Conservation (phyloP, 2,888 invertebrate species). For the Gymnoscelis rufifasciata region DNA sequence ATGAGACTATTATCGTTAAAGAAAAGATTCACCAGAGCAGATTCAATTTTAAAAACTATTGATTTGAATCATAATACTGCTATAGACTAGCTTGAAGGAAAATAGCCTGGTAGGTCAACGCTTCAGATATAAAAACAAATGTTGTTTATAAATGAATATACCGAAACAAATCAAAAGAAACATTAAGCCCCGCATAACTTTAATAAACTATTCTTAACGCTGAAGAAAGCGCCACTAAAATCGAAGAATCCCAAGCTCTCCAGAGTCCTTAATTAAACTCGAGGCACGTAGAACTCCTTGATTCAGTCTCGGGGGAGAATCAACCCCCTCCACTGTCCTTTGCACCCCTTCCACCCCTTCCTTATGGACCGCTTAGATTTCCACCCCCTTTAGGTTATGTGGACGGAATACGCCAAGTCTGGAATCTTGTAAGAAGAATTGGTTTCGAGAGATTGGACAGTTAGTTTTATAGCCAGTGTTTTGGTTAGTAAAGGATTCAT, state of each 20-base stretch:
- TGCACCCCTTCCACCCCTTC: conserved; percentile 63
- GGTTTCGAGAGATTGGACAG: conserved; percentile 71
- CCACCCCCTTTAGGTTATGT: conserved; percentile 68
- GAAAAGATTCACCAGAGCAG: too few species aligned
- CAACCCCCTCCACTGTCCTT: conserved; percentile 34
- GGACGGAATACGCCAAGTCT: conserved; percentile 73
- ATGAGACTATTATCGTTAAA: too few species aligned
- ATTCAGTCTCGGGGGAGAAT: conserved; percentile 66
- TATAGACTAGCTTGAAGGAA: too few species aligned
- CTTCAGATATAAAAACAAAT: too few species aligned
- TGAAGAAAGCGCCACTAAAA: conserved; percentile 73
- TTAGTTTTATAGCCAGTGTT: conserved; percentile 55
- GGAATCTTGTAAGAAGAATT: conserved; percentile 75
- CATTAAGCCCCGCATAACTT: conserved; percentile 26
- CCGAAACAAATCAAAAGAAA: conserved; percentile 23
- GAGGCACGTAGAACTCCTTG: conserved; percentile 76
- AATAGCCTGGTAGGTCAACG: too few species aligned
- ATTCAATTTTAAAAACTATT: too few species aligned
- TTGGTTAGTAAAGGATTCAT: conserved; percentile 34
- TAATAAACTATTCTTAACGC: conserved; percentile 35
- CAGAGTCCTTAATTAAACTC: conserved; percentile 76
- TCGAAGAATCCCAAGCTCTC: conserved; percentile 70
- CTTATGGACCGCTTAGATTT: conserved; percentile 79
- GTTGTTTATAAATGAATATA: not conserved
- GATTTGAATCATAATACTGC: too few species aligned